Conservation (phyloP, 2,888 invertebrate species). For the Clistopyga incitator region DNA sequence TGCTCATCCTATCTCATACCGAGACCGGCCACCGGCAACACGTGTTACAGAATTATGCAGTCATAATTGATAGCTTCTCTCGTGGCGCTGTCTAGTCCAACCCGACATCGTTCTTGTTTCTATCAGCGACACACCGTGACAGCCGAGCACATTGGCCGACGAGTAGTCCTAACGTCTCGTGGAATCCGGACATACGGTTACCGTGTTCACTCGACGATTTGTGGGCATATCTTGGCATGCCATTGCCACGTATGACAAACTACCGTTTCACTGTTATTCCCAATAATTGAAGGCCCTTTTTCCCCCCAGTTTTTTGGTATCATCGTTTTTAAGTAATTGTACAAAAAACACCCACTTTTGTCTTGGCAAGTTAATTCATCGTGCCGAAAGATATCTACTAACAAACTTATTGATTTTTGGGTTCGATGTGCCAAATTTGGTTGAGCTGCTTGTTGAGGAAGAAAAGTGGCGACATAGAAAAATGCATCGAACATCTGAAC, state of each 20-base stretch:
- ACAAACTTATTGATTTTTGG: no score
- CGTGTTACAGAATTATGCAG: constrained; percentile 65
- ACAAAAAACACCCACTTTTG: no score
- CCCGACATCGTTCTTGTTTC: constrained; percentile 35
- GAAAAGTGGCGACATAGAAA: no score
- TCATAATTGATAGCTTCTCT: constrained; percentile 65
- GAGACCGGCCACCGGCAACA: constrained; percentile 51
- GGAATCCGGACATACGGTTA: constrained; percentile 48
- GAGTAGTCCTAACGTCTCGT: constrained; percentile 38
- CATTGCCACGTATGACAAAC: neutral
- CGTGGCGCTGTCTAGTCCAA: constrained; percentile 21
- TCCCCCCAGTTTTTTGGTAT: no score
- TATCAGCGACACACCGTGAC: constrained; percentile 61
- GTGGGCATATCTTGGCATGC: neutral
- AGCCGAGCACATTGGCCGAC: constrained; percentile 62
- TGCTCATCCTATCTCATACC: constrained; percentile 54
- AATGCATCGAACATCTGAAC: no score
- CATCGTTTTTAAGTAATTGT: no score
- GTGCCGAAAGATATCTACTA: no score
- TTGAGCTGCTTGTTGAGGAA: no score
- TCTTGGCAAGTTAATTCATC: no score
- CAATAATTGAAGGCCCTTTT: no score
- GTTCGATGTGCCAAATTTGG: no score
- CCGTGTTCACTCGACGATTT: constrained; percentile 22
- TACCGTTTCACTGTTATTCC: neutral